Evolutionary conservation across 2,113 vertebrate species (phyloP), one percentile per base, ranked within the genome.

Genomic region (Camelus dromedarius): DNA sequence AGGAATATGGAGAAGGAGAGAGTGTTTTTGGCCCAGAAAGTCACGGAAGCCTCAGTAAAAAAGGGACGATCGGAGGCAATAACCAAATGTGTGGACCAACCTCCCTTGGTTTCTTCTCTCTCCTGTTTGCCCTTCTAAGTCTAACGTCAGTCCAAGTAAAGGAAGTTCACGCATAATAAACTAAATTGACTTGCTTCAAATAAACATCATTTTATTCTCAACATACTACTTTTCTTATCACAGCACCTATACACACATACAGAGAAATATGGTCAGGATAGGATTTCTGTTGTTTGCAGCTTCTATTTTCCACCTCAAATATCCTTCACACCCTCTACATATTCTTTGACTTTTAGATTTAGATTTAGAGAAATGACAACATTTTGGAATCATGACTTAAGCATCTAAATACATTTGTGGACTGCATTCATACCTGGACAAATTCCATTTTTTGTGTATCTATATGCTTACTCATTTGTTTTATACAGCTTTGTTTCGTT

Each of bases 131-230:
- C 8, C 2, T 38, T 38, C 32, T n/a, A 62, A 81, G n/a, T 48
- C 28, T 52, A n/a, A 20, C 30, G 26, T 79, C 54, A 80, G 20
- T 46, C 62, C 42, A 52, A 50, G 56, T 48, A 73, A 50, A 89
- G 62, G 11, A 58, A 93, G 72, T 24, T 52, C 14, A 83, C 20
- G 58, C 8, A 81, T 10, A 64, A 66, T 69, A 9, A 76, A 52
- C 9, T 73, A 89, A 75, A 42, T 30, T 56, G 30, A 24, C 8
- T 92, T 50, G 35, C 30, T 80, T 77, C 66, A 30, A 72, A n/a
- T 81, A 80, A 38, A 3, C 30, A 64, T 92, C 16, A 46, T 42
- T 96, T 96, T 67, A 79, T 48, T 56, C 12, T 84, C n/a, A 22
- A 30, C 5, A 18, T 28, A 24, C 3, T 67, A 6, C n/a, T 70